Base-by-base conservation (phyloP, 1,140 invertebrate genomes). In the Caenorhabditis remanei region DNA sequence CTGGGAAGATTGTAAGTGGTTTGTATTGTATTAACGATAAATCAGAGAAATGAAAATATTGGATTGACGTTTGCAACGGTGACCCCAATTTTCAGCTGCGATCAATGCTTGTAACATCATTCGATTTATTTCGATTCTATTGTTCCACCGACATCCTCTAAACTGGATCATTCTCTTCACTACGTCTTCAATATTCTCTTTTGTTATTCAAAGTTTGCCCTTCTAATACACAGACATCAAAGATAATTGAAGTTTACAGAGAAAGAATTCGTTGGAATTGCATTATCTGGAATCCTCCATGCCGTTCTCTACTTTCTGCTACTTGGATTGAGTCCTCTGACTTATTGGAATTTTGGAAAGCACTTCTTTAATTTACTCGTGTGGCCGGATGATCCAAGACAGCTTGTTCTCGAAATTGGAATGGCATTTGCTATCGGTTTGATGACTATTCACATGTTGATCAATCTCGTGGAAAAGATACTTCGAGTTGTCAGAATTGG, bases 311-410 rank as follows among this genome's bases (percentile, higher is more conserved):
- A 71, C 24, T 71, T 71, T 43, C 41, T 71, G 4, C 1, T 71
- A 14, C 13, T 46, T 7, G 65, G 65, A 43, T 71, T 71, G 14
- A 71, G 65, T 19, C 16, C 65, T 16, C 4, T 46, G 16, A 71
- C 65, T 6, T 71, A 71, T 71, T 71, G 65, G 65, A 71, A 71
- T 43, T 16, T 71, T 4, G 65, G 65, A 71, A 71, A 71, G 19
- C 65, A 71, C 9, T 71, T 71, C 8, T 43, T 71, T 4, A 71
- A 71, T 46, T 19, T 71, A 19, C 19, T 71, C 7, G 41, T 71
- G 43, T 71, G 65, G 65, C 65, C 65, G 46, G 65, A 71, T 71
- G 65, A 71, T 46, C 41, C 65, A 43, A 9, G 41, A 32, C 65
- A 71, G 46, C 65, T 71, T 19, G 41, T 19, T 14, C 19, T 71